These are phyloP conservation scores for Tetrapedia diversipes DNA, from an alignment of 2,888 invertebrate genomes.

Conservation along the genomic window DNA sequence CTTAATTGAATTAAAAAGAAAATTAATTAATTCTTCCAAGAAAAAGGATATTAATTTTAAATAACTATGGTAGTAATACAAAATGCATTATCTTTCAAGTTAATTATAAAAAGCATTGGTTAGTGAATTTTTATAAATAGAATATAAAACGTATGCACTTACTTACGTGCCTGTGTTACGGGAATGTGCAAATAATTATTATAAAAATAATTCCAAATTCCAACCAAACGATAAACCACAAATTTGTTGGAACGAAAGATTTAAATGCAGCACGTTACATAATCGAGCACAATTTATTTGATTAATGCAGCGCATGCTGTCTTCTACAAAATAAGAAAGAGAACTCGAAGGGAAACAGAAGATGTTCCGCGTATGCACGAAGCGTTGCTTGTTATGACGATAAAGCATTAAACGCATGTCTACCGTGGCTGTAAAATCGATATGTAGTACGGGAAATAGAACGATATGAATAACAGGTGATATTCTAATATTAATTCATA, in stretches of 20 bases:
- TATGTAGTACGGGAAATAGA: too few species aligned
- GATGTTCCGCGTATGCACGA: neutral
- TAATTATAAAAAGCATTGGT: neutral
- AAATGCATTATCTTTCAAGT: neutral
- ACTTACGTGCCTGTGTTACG: too few species aligned
- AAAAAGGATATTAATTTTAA: neutral
- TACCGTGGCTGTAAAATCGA: neutral
- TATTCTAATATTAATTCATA: too few species aligned
- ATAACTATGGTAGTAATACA: neutral
- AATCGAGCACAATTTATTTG: neutral
- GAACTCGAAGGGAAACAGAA: neutral
- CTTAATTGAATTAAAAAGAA: neutral
- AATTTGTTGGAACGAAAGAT: neutral
- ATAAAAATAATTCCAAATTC: neutral
- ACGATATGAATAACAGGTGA: too few species aligned
- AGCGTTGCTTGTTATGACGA: neutral
- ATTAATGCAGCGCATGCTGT: neutral
- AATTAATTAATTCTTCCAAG: neutral
- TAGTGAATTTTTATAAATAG: neutral
- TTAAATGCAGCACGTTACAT: neutral
- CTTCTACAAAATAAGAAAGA: neutral
- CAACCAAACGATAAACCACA: too few species aligned
- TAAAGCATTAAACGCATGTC: constrained; percentile 1
- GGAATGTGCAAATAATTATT: too few species aligned
- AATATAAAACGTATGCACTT: too few species aligned